A percentile compares a stretch with the other conserved stretches of the same genome.
Evolutionary conservation across 2,888 invertebrate species (phyloP).

Genomic region (Ypsolopha sequella): DNA sequence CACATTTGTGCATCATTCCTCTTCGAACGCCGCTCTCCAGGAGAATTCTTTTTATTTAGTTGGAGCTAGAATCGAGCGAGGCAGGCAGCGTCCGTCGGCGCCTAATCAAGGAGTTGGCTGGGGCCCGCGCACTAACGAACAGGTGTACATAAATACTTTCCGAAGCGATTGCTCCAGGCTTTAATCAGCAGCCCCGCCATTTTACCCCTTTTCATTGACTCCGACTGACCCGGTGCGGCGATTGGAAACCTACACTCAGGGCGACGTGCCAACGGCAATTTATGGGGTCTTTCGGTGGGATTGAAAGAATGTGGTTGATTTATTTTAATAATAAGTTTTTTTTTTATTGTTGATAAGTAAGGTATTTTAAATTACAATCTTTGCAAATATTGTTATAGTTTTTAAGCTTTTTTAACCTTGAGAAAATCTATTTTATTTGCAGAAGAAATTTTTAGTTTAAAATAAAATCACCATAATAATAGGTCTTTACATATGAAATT

Average conservation of each 20-base stretch:
- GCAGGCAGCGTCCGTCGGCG: conserved; percentile 56
- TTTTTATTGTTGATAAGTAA: too few species aligned
- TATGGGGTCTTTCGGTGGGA: too few species aligned
- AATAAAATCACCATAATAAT: too few species aligned
- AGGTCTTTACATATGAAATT: too few species aligned
- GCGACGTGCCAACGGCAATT: conserved; percentile 6
- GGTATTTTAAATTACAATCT: too few species aligned
- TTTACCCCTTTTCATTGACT: conserved; percentile 68
- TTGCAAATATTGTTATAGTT: too few species aligned
- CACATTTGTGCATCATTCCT: conserved; percentile 12
- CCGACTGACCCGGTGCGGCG: conserved; percentile 57
- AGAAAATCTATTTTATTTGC: too few species aligned
- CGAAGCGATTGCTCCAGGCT: conserved; percentile 67
- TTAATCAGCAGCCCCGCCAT: conserved; percentile 66
- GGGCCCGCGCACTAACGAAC: conserved; percentile 64
- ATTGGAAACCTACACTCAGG: conserved; percentile 60
- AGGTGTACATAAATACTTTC: conserved; percentile 70
- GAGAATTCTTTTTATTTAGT: conserved; percentile 47
- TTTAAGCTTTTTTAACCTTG: too few species aligned
- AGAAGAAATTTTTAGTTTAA: too few species aligned
- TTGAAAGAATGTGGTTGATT: too few species aligned
- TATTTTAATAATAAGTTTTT: too few species aligned
- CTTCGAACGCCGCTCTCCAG: conserved; percentile 33
- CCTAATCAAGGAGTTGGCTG: conserved; percentile 70
- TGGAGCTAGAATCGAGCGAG: conserved; percentile 39